Conservation (phyloP, 2,888 invertebrate species). For the Opisthograptis luteolata region DNA sequence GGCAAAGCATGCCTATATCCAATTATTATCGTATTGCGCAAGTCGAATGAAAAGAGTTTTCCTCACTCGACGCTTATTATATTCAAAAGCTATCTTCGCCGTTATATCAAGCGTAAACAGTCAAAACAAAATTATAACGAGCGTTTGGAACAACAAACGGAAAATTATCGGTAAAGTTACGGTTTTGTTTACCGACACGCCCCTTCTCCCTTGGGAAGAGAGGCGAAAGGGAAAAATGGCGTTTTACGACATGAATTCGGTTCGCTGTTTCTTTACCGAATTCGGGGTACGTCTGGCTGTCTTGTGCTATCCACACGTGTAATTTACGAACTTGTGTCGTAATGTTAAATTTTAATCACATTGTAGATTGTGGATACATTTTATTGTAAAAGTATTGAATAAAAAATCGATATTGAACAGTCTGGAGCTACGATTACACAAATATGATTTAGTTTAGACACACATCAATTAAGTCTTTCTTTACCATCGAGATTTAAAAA, state of each 20-base stretch:
- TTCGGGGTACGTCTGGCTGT: constrained; percentile 38
- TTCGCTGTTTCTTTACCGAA: constrained; percentile 33
- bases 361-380: constrained; percentile 29
- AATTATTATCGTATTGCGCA: too few species aligned
- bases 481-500: too few species aligned
- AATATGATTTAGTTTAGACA: too few species aligned
- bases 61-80: neutral
- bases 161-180: constrained; percentile 61
- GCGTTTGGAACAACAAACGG: constrained; percentile 48
- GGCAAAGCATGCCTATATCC: too few species aligned
- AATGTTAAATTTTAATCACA: constrained; percentile 39
- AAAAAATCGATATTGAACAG: too few species aligned
- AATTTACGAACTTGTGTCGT: constrained; percentile 41
- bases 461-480: too few species aligned
- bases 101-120: constrained; percentile 19
- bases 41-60: neutral
- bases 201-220: constrained; percentile 42
- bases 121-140: constrained; percentile 27
- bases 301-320: constrained; percentile 44
- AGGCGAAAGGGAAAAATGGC: constrained; percentile 41
- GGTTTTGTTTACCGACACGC: constrained; percentile 60
- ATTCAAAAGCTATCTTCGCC: neutral
- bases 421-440: too few species aligned
- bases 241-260: constrained; percentile 35
- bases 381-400: too few species aligned